Conservation (phyloP, 2,113 vertebrate species). For the Menura novaehollandiae region DNA sequence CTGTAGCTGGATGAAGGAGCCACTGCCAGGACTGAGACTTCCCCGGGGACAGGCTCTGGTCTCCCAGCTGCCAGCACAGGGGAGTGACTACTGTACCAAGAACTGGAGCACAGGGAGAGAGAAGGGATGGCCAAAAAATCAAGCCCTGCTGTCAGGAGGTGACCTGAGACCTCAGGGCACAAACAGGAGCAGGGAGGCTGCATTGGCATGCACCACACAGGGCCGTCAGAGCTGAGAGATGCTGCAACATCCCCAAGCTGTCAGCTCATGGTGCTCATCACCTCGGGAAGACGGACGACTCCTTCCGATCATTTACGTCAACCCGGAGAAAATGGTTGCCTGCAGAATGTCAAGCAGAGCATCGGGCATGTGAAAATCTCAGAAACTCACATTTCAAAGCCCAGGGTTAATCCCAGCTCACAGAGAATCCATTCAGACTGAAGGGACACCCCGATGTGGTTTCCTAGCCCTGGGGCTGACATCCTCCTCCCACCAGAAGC, state of each 20-base stretch:
- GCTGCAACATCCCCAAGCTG: conserved; percentile 8
- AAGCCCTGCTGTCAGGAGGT: not conserved
- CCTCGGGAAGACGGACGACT: not conserved
- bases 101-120: not conserved
- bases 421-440: accelerated
- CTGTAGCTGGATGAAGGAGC: not conserved
- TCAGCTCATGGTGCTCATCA: not conserved
- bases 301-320: not conserved
- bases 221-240: not conserved
- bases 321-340: not conserved
- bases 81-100: not conserved
- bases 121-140: not conserved
- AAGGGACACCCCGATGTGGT: not conserved
- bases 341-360: conserved; percentile 10
- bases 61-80: not conserved
- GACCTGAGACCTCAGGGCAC: not conserved
- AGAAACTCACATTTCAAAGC: not conserved
- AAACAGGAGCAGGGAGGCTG: not conserved
- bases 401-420: not conserved
- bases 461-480: not conserved
- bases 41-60: not conserved
- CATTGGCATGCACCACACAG: not conserved
- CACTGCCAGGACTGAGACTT: not conserved
- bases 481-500: not conserved
- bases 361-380: not conserved